Conservation (phyloP, 2,888 invertebrate species). For the Hyalella azteca region DNA sequence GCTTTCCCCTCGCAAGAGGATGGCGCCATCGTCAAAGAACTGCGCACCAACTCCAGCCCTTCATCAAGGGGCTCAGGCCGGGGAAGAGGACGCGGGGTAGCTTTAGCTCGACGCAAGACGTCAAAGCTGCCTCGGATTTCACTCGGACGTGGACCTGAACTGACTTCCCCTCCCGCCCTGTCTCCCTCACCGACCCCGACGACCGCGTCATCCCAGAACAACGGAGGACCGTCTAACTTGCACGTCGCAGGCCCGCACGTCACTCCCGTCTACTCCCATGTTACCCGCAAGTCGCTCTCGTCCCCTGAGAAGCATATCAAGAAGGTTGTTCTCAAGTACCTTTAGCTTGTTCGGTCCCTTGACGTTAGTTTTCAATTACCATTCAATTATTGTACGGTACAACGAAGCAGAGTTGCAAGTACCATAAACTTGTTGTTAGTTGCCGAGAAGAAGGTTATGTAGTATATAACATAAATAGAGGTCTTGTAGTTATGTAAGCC, state of each 20-base stretch:
- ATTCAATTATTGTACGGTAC: no score
- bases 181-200: slow-evolving; percentile 40
- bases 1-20: neutral
- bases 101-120: neutral
- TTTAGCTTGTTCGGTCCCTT: neutral
- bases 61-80: neutral
- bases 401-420: no score
- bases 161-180: slow-evolving; percentile 45
- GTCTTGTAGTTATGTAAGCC: no score
- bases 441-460: no score
- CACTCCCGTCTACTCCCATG: slow-evolving; percentile 50
- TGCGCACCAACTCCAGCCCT: neutral
- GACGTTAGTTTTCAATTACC: no score
- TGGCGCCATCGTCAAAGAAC: neutral
- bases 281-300: slow-evolving; percentile 52
- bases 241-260: neutral
- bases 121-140: slow-evolving; percentile 8
- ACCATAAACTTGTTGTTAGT: no score
- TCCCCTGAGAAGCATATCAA: slow-evolving; percentile 55
- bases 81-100: neutral
- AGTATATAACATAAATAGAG: no score
- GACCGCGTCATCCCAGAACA: neutral
- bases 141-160: slow-evolving; percentile 19
- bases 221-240: neutral
- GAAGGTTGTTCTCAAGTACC: slow-evolving; percentile 54